Conservation (phyloP, 1,140 invertebrate species). For the Olivierus martensii region DNA sequence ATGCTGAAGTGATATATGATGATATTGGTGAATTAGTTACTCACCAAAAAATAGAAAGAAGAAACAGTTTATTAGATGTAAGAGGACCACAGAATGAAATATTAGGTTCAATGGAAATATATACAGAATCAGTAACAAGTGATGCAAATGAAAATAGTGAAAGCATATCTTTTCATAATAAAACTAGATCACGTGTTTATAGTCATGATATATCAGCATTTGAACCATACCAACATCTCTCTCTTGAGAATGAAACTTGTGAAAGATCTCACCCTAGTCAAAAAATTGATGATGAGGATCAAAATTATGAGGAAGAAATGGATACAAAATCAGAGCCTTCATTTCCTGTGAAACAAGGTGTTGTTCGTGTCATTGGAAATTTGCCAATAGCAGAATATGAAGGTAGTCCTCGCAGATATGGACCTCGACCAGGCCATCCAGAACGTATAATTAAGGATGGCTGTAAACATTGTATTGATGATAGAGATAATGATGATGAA, state of each 20-base stretch:
- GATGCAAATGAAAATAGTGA: not conserved
- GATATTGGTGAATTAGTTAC: constrained; percentile 51
- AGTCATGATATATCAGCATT: not conserved
- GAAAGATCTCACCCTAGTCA: not conserved
- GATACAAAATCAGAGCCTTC: constrained; percentile 13
- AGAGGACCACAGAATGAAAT: too few species aligned
- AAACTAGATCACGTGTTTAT: not conserved
- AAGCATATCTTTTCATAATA: not conserved
- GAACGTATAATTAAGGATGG: constrained; percentile 14
- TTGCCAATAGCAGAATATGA: constrained; percentile 81
- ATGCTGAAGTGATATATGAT: constrained; percentile 60
- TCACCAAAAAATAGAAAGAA: constrained; percentile 11
- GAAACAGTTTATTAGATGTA: not conserved
- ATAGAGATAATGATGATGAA: too few species aligned
- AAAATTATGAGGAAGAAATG: constrained; percentile 11
- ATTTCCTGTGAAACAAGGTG: constrained; percentile 15
- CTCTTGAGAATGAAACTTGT: not conserved
- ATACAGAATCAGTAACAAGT: too few species aligned
- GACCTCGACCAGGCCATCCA: constrained; percentile 36
- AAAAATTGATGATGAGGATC: not conserved
- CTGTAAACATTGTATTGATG: too few species aligned
- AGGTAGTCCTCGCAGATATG: constrained; percentile 74
- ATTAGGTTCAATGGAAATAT: too few species aligned
- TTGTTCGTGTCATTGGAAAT: constrained; percentile 67
- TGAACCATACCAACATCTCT: not conserved